Percentiles rank a stretch among this genome's conserved stretches.
These are phyloP conservation scores for Patiria miniata DNA, from an alignment of 35 echinoderm and acorn worm genomes.

Conservation along the genomic window DNA sequence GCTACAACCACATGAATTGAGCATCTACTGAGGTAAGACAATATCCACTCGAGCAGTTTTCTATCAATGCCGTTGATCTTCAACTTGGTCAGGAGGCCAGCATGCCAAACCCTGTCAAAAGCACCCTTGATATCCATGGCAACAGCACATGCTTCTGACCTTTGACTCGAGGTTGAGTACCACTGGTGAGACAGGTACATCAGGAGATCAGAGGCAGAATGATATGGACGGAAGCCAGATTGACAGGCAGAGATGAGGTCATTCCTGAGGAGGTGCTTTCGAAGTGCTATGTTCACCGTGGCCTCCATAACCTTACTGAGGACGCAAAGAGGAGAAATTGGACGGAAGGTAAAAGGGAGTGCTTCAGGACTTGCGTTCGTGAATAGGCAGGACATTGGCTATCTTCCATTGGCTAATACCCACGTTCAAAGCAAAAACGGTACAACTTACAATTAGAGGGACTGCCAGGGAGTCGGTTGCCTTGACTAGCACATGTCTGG, in stretches of 20 bases:
- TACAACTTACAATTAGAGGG: too few species aligned
- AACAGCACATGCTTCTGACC: background rate
- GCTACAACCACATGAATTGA: background rate
- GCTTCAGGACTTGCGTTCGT: background rate
- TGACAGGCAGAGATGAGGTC: background rate
- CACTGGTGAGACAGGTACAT: background rate
- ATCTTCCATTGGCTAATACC: background rate
- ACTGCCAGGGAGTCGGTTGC: background rate
- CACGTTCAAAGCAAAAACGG: background rate
- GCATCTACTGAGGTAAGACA: background rate
- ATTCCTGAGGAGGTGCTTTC: background rate
- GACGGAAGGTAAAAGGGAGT: background rate
- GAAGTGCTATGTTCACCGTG: constrained; percentile 5
- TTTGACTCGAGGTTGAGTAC: background rate
- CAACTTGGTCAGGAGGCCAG: background rate
- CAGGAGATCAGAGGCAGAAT: constrained; percentile 3
- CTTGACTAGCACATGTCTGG: background rate
- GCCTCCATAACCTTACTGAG: background rate
- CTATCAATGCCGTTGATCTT: background rate
- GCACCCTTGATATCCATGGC: background rate
- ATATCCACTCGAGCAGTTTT: background rate
- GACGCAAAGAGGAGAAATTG: background rate
- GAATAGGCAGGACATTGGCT: background rate
- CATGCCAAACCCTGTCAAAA: constrained; percentile 23
- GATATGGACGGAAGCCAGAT: background rate